Base-by-base conservation (phyloP, 2,888 invertebrate species). In the Loripinus fragilis region DNA sequence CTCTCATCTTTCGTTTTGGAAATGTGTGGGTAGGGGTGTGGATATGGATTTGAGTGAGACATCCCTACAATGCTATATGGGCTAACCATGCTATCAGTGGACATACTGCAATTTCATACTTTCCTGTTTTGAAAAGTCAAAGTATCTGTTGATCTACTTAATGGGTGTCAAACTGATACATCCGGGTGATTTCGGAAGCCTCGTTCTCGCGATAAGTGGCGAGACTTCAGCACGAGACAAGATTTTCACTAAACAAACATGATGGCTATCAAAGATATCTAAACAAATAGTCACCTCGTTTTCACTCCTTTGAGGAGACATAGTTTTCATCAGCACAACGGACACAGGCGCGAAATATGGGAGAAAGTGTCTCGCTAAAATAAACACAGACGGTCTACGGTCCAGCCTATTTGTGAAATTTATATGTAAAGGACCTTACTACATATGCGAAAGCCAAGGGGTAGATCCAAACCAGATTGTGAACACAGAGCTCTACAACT, bases 281-380 rank as follows among this genome's bases (percentile, higher is more conserved):
- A 81, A 83, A 76, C 75, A 84, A 83, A 82, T 85, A 83, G 71
- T 76, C 71, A 77, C 78, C 86, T 78, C 80, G 78, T 85, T 80
- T 85, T 85, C 85, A 82, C 85, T 64, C 81, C 80, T 80, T 75
- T 82, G 76, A 74, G 78, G 67, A 78, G 66, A 76, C 75, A 85
- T 85, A 78, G 74, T 85, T 80, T 75, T 76, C 78, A 73, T 35
- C 81, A 70, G 42, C 71, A 52, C 78, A 50, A 85, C 85, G 78
- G 74, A 75, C 80, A 52, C 65, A 50, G 83, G 45, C 42, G 68
- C 60, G 60, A 73, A 78, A 79, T 69, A 78, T 71, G 67, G 74
- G 69, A 74, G 42, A 76, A 71, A 52, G 74, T 76, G 78, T 81
- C 76, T 74, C 76, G 74, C 50, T 71, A 76, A 67, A 69, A 72